Evolutionary conservation across 2,888 invertebrate species (phyloP), one percentile per base, ranked within the genome.

Genomic region (Meiosimyza platycephala): DNA sequence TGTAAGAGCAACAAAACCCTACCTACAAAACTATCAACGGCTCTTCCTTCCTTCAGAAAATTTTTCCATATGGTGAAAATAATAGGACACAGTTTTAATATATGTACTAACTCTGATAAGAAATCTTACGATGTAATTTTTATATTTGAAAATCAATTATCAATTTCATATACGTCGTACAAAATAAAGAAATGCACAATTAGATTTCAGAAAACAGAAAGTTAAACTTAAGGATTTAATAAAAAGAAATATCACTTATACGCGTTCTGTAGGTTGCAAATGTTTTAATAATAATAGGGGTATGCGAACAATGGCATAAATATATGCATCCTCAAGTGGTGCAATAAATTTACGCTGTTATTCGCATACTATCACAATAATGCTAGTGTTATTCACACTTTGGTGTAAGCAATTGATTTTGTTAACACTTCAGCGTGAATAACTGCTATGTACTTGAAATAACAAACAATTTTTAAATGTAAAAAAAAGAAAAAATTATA

Each of bases 1-100:
- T 84, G 83, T 82, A 85, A 82, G 83, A 85, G 84, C 85, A 84
- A 81, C 84, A 80, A 78, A 80, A 79, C 52, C 57, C 64, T 57
- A 50, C 60, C 70, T 52, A 73, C 55, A 47, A 59, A 48, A 51
- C 59, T 51, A 18, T 60, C 50, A 54, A 33, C 48, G 51, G 22
- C 65, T 57, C 40, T 57, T 50, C 57, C 55, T 55, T 16, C 15
- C 55, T 54, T 28, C 54, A 16, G 54, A 16, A 64, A 22, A 6
- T 50, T 15, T 66, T 18, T 48, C 22, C 12, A 28, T 54, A 54
- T 54, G 50, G 40, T 40, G 4, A 66, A 71, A 71, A 28, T 28
- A 15, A 78, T 80, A 76, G 79, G 80, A 81, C 80, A 80, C 83
- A 82, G 82, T 82, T 83, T 80, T 82, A 52, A 22, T 15, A 64